A percentile compares a stretch with the other conserved stretches of the same genome.
These are phyloP conservation scores for Hystrix brachyura DNA, from an alignment of 2,113 vertebrate genomes.

Conservation along the genomic window DNA sequence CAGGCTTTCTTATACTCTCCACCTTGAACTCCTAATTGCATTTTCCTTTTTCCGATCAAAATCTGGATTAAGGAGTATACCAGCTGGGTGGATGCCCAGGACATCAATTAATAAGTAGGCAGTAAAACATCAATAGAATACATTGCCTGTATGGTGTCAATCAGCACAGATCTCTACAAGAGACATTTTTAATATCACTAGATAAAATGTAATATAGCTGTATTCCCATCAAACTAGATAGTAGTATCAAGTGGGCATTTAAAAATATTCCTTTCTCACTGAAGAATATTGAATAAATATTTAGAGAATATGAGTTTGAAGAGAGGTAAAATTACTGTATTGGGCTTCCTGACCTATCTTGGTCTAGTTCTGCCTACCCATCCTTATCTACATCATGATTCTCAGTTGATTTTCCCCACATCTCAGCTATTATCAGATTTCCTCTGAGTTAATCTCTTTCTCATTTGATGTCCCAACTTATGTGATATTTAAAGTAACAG, in stretches of 20 bases:
- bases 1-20: background rate
- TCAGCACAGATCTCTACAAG: background rate
- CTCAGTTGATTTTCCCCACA: background rate
- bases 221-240: conserved; percentile 2
- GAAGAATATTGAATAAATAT: conserved; percentile 50
- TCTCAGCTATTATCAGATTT: conserved; percentile 7
- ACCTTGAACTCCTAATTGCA: conserved; percentile 38
- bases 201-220: background rate
- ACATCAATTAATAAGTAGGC: conserved; percentile 67
- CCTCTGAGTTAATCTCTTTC: conserved; percentile 6
- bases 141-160: conserved; percentile 37
- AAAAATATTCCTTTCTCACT: background rate
- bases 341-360: background rate
- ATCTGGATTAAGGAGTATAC: conserved; percentile 66
- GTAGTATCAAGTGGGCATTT: conserved; percentile 44
- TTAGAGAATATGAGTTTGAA: conserved; percentile 3
- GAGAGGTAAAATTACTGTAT: background rate
- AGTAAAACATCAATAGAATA: conserved; percentile 60
- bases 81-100: conserved; percentile 51
- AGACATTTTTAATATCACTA: conserved; percentile 40
- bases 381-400: background rate
- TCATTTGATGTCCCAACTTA: background rate
- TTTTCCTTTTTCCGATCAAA: conserved; percentile 67
- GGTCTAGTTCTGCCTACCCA: background rate
- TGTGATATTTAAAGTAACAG: conserved; percentile 3